phyloP scores from a whole-genome alignment of 2,888 invertebrate genomes.

The Eupithecia vulgata region DNA sequence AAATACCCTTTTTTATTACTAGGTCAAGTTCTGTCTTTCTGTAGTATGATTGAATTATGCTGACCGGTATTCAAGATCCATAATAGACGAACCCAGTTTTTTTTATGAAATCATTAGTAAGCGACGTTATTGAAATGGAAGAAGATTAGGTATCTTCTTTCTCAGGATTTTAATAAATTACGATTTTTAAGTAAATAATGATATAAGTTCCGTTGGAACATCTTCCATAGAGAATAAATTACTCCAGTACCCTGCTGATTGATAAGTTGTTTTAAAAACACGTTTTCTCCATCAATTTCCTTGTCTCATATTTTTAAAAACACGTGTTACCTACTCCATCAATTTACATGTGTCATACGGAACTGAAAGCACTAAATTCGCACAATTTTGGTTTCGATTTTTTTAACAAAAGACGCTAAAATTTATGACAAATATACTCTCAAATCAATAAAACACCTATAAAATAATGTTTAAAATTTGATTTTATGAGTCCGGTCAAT shows the following conservation, averaged over 20 bases:
- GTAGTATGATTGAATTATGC: not conserved
- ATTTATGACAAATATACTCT: not conserved
- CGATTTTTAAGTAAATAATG: not conserved
- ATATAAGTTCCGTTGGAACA: not conserved
- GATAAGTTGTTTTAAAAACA: not conserved
- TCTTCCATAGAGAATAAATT: not conserved
- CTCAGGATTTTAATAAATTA: not conserved
- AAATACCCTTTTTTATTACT: not conserved
- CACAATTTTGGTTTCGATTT: not conserved
- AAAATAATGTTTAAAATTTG: not conserved
- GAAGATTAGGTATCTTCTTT: not conserved
- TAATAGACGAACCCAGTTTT: not conserved
- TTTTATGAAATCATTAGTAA: not conserved
- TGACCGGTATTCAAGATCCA: not conserved
- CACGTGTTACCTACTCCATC: not conserved
- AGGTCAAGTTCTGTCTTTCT: not conserved
- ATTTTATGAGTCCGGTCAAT: not conserved
- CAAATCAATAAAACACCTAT: not conserved
- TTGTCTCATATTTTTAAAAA: not conserved
- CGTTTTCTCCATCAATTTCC: constrained; percentile 1
- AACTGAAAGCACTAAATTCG: not conserved
- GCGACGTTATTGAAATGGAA: not conserved
- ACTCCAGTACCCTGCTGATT: not conserved
- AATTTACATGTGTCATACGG: not conserved
- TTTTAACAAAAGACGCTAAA: not conserved